Percentiles rank a stretch among this genome's conserved stretches.
Conservation (phyloP, 2,113 vertebrate genomes). For the Peromyscus californicus region DNA sequence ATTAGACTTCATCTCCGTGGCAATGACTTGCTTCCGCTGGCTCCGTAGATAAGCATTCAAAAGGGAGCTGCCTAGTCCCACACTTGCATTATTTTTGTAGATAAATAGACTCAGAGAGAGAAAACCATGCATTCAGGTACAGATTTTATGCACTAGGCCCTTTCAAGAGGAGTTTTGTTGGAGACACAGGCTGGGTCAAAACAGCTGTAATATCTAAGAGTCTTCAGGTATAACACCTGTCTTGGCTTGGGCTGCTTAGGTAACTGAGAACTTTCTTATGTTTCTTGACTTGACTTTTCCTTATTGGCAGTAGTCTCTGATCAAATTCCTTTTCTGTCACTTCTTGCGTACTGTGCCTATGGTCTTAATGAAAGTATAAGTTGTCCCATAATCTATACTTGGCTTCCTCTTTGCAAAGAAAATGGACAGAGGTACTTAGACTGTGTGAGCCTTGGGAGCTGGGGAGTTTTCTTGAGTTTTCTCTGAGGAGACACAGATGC, state of each 20-base stretch:
- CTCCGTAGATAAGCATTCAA: conserved; percentile 55
- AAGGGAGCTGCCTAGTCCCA: conserved; percentile 49
- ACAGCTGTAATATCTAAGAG: conserved; percentile 41
- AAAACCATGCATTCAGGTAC: neutral
- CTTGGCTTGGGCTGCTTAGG: conserved; percentile 51
- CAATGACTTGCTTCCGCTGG: conserved; percentile 35
- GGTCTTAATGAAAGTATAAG: conserved; percentile 26
- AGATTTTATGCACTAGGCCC: neutral
- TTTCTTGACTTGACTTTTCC: conserved; percentile 58
- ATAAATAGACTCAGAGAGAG: neutral
- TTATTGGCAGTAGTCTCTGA: conserved; percentile 3
- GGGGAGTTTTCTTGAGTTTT: conserved; percentile 28
- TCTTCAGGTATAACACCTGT: conserved; percentile 59
- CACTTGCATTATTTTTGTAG: conserved; percentile 27
- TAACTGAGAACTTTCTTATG: conserved; percentile 53
- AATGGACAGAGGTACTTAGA: conserved; percentile 24
- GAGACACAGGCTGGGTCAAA: conserved; percentile 30
- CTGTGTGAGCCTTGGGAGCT: neutral
- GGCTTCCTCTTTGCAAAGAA: conserved; percentile 20
- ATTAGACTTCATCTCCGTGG: conserved; percentile 71
- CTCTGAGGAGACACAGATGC: conserved; percentile 38
- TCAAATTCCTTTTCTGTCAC: neutral
- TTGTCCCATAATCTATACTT: neutral
- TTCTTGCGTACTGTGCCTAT: neutral
- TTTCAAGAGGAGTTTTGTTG: conserved; percentile 44